Evolutionary conservation across 2,113 vertebrate species (phyloP), one percentile per base, ranked within the genome.

Genomic region (Nettapus auritus): DNA sequence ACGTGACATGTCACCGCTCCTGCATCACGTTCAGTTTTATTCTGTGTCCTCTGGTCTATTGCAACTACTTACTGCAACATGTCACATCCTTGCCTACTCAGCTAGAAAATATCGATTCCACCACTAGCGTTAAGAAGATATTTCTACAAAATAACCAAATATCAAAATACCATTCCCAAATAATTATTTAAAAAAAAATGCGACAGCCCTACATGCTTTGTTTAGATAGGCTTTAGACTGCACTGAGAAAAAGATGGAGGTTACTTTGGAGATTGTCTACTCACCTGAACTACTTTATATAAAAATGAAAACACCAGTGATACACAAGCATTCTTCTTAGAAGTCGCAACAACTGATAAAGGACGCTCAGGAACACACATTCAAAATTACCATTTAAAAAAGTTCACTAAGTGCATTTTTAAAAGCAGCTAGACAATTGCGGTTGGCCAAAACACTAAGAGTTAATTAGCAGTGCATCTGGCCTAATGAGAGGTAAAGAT

Each of bases 241-340:
- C 52, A 53, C n/a, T 18, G 29, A n/a, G n/a, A 63, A 46, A 68
- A 11, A 6, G 10, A 29, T 0, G 4, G 59, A 80, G 8, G 3
- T 9, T 50, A 29, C 12, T 34, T 46, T 2, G 19, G 44, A 17
- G 48, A 42, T 10, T 1, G 50, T 31, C 8, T 21, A 92, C 98
- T 76, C 97, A 99, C 99, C 98, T 99, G 99, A 89, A 99, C 98
- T 95, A 99, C 99, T 98, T 99, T 99, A 95, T 99, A 99, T 62
- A 99, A 98, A 97, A 99, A 99, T 26, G 99, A 99, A 94, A 99
- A 99, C 48, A 99, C 99, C 97, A 99, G 97, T 1, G 99, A 99
- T 34, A 99, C 99, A 5, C 99, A 99, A 2, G 99, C 99, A 9
- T 99, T 99, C 95, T 99, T 99, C 98, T 99, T 99, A 22, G 99